These are phyloP conservation scores for Typhlichthys subterraneus DNA, from an alignment of 2,797 vertebrate genomes.

Conservation along the genomic window DNA sequence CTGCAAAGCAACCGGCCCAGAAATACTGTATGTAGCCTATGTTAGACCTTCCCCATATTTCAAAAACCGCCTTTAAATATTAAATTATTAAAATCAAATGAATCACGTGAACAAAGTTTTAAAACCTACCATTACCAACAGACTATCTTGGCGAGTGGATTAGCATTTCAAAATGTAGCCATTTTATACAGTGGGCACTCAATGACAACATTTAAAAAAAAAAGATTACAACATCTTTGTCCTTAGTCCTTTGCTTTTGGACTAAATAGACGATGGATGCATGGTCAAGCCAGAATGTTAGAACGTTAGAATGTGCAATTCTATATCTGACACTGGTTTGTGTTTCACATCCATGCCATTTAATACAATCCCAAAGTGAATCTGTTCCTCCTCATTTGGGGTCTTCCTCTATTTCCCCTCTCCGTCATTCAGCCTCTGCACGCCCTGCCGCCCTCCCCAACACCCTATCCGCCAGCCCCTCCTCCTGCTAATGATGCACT, in stretches of 20 bases:
- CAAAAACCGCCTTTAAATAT: no score
- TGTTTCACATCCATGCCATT: conserved; percentile 23
- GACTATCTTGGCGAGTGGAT: conserved; percentile 20
- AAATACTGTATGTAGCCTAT: no score
- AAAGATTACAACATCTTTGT: no score
- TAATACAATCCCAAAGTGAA: conserved; percentile 30
- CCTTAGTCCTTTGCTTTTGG: no score
- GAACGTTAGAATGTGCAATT: no score
- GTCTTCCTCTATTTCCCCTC: conserved; percentile 43
- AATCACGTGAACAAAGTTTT: no score
- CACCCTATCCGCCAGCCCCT: conserved; percentile 41
- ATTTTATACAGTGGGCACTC: neutral
- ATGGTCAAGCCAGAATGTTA: no score
- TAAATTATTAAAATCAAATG: no score
- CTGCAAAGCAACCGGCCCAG: conserved; percentile 27
- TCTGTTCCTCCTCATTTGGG: conserved; percentile 9
- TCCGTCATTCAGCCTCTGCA: conserved; percentile 26
- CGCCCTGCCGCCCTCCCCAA: conserved; percentile 25
- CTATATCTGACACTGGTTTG: conserved; percentile 26
- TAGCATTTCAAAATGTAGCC: conserved; percentile 19
- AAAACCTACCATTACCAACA: conserved; percentile 15
- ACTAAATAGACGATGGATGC: no score
- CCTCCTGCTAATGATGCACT: conserved; percentile 75
- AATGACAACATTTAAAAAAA: no score
- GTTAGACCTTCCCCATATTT: no score